These are phyloP conservation scores for Melanchra persicariae DNA, from an alignment of 2,888 invertebrate genomes.

Conservation along the genomic window DNA sequence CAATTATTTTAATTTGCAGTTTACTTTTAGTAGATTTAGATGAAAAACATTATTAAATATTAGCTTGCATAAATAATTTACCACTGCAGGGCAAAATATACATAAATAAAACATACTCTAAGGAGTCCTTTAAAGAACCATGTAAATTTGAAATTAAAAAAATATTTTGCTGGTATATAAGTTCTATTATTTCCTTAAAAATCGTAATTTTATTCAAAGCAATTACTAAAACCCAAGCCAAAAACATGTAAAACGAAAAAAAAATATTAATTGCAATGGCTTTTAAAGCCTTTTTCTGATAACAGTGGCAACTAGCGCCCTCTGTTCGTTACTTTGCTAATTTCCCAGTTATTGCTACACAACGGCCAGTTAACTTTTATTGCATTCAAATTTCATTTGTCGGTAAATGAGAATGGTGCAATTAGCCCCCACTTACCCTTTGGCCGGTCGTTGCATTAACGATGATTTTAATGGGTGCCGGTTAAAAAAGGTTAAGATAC, in stretches of 20 bases:
- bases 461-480: constrained; percentile 56
- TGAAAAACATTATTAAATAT: not conserved
- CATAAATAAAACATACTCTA: not conserved
- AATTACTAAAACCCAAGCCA: constrained; percentile 3
- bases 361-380: constrained; percentile 65
- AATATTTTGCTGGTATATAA: too few species aligned
- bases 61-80: not conserved
- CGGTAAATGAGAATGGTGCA: constrained; percentile 67
- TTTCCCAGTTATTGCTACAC: constrained; percentile 52
- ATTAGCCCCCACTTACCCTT: constrained; percentile 71
- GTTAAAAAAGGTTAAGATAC: constrained; percentile 42
- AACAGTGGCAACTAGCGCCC: constrained; percentile 35
- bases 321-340: constrained; percentile 35
- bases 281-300: constrained; percentile 28
- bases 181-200: not conserved
- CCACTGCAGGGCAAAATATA: not conserved
- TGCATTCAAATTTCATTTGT: constrained; percentile 67
- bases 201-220: not conserved
- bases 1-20: constrained; percentile 11
- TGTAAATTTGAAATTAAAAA: too few species aligned
- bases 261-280: constrained; percentile 41
- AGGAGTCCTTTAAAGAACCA: not conserved
- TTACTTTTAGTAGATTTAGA: constrained; percentile 1
- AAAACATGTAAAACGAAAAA: constrained; percentile 28
- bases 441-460: constrained; percentile 51